Evolutionary conservation across 2,113 vertebrate genomes (phyloP).

Genomic region (Hipposideros armiger): DNA sequence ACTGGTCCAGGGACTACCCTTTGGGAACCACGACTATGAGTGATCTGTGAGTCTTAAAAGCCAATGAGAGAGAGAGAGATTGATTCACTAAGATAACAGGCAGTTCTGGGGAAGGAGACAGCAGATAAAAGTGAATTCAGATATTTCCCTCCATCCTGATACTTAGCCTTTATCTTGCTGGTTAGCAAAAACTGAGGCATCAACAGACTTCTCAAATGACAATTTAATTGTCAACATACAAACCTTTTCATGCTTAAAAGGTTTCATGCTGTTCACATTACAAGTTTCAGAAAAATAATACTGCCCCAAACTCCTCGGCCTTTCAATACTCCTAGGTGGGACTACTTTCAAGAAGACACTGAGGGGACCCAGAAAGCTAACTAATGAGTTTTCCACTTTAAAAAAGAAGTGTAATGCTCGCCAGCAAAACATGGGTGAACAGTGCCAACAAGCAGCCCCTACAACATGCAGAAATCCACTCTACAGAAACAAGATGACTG

Average conservation of each 20-base stretch:
- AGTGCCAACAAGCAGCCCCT: background rate
- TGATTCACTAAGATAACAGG: background rate
- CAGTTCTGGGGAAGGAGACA: background rate
- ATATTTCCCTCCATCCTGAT: background rate
- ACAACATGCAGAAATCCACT: slow-evolving; percentile 46
- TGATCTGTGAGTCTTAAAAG: background rate
- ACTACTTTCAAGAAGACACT: slow-evolving; percentile 52
- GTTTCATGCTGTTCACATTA: background rate
- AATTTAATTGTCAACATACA: slow-evolving; percentile 16
- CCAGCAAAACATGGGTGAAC: slow-evolving; percentile 6
- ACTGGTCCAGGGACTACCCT: background rate
- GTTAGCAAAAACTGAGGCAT: slow-evolving; percentile 31
- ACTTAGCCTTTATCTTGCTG: slow-evolving; percentile 18
- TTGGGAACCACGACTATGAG: background rate
- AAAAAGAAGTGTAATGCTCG: slow-evolving; percentile 35
- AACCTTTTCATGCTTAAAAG: slow-evolving; percentile 35
- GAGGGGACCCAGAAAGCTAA: slow-evolving; percentile 13
- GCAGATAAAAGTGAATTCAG: slow-evolving; percentile 2
- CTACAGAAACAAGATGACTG: slow-evolving; percentile 38
- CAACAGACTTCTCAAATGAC: slow-evolving; percentile 57
- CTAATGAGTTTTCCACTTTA: background rate
- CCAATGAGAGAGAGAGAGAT: background rate
- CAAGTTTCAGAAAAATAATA: slow-evolving; percentile 52
- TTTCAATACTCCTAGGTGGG: background rate
- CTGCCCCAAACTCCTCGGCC: background rate